Percentiles rank a stretch among this genome's conserved stretches.
Evolutionary conservation across 2,888 invertebrate genomes (phyloP).

Genomic region (Cerastis leucographa): DNA sequence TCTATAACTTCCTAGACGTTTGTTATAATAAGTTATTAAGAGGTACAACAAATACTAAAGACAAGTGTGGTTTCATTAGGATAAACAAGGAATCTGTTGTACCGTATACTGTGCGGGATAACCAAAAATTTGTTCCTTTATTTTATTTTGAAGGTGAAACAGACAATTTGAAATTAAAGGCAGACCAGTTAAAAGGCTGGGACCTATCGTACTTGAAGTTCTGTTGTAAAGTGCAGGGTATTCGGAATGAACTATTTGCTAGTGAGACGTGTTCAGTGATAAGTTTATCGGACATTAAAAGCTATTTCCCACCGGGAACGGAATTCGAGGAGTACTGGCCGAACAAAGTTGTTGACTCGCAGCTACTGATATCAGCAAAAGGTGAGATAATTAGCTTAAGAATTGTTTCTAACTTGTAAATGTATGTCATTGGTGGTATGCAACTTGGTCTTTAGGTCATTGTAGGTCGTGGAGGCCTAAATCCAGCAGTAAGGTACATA

Average conservation of each 20-base stretch:
- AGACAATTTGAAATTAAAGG: conserved; percentile 96
- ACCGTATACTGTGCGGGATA: conserved; percentile 96
- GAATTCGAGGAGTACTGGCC: conserved; percentile 98
- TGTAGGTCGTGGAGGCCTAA: neutral
- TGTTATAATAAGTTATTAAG: conserved; percentile 96
- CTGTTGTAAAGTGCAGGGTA: conserved; percentile 98
- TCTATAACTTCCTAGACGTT: conserved; percentile 97
- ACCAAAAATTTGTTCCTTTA: conserved; percentile 96
- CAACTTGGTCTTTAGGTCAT: neutral
- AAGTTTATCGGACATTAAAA: conserved; percentile 96
- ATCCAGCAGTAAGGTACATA: neutral
- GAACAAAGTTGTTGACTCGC: conserved; percentile 95
- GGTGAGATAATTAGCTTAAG: conserved; percentile 78
- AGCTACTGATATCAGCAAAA: conserved; percentile 93
- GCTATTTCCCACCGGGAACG: conserved; percentile 97
- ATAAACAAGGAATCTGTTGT: conserved; percentile 98
- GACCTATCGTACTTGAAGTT: conserved; percentile 98
- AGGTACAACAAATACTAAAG: conserved; percentile 93
- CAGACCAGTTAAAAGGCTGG: conserved; percentile 97
- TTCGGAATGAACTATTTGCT: conserved; percentile 97
- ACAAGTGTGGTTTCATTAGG: conserved; percentile 97
- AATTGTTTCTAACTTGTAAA: neutral
- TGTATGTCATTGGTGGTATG: neutral
- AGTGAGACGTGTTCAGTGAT: conserved; percentile 97
- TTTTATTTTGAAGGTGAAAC: conserved; percentile 97